Base-by-base conservation (phyloP, 2,888 invertebrate species). In the Agrotis exclamationis region DNA sequence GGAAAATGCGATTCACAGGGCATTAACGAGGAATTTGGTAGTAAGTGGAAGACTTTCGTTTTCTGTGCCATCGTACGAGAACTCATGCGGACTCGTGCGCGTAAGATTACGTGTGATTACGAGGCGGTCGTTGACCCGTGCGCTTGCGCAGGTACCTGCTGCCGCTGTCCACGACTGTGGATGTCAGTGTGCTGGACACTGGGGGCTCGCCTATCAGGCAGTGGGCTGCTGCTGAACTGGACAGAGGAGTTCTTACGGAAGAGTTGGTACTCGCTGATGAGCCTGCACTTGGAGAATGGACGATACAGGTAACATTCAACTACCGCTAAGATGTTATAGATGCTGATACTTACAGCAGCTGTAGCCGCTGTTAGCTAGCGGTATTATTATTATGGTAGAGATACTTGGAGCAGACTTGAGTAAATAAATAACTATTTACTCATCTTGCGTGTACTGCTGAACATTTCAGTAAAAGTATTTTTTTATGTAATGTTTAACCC, bases 281-380 rank as follows among this genome's bases (percentile, higher is more conserved):
- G 79, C 99, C 99, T 0, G 98, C 98, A 22, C 96, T 99, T 28
- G 99, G 99, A 39, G 97, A 97, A 89, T 99, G 99, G 99, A 98
- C 97, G 70, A 98, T 99, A 82, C 97, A 97, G 77, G 97, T 92
- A 86, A 65, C n/a, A 47, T 33, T 2, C 14, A 28, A 14, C 1
- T 58, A 22, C 20, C 0, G 7, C 3, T 51, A 39, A 63, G 5
- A 33, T 39, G 33, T 18, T 44, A n/a, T 45, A 20, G 20, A 48
- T 28, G 39, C 20, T 39, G 5, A 28, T 39, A 11, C 60, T 11
- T 28, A 51, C 18, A 59, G 24, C n/a, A 47, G 20, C 16, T 45
- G 16, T 4, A 45, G 16, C 39, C 11, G 11, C 39, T 39, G 39
- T 39, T 39, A 11, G 39, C 39, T 39, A 39, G 39, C 39, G 39